A percentile compares a stretch with the other conserved stretches of the same genome.
phyloP scores from a whole-genome alignment of 2,113 vertebrate genomes.

The Pteropus alecto region DNA sequence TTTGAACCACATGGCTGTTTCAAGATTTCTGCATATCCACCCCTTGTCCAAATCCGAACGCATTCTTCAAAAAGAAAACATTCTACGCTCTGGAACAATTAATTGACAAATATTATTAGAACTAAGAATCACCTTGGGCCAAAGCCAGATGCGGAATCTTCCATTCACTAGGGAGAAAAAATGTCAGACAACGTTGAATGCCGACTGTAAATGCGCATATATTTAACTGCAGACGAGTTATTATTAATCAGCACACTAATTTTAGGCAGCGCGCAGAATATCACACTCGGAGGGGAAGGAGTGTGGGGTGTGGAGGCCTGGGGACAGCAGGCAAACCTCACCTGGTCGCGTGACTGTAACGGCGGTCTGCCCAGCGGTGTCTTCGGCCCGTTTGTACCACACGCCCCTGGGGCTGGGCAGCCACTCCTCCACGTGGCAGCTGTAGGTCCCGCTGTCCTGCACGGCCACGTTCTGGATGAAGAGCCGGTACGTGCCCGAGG shows the following conservation, averaged over 20 bases:
- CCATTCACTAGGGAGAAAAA: neutral
- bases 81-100: neutral
- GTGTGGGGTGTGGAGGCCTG: accelerated
- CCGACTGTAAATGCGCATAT: neutral
- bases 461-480: conserved; percentile 89
- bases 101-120: neutral
- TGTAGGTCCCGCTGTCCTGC: conserved; percentile 89
- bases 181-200: neutral
- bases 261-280: neutral
- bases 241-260: neutral
- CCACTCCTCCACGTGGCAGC: conserved; percentile 91
- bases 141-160: neutral
- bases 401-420: conserved; percentile 88
- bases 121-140: neutral
- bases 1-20: neutral
- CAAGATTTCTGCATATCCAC: neutral
- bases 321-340: conserved; percentile 58
- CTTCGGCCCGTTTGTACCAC: conserved; percentile 93
- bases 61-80: neutral
- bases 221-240: neutral
- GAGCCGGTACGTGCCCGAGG: conserved; percentile 87
- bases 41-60: neutral
- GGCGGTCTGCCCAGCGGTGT: conserved; percentile 87
- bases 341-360: conserved; percentile 91
- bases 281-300: neutral